Evolutionary conservation across 2,113 vertebrate species (phyloP).

Genomic region (Sinocyclocheilus anshuiensis): DNA sequence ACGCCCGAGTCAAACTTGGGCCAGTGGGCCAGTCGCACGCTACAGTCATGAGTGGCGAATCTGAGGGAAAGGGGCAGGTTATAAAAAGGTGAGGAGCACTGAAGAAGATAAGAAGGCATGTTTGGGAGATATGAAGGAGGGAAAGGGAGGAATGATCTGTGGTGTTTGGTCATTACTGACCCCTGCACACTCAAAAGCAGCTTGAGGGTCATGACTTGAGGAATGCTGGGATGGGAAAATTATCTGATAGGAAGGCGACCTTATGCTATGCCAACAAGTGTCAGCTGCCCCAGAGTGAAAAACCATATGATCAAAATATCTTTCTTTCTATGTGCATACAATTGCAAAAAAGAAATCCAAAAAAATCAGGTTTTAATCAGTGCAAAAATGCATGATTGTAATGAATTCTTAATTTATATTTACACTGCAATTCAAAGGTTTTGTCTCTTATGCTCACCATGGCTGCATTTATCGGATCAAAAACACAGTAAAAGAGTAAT

Average conservation of each 20-base stretch:
- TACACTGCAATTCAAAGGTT: neutral
- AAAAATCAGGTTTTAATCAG: neutral
- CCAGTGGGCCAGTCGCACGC: conserved; percentile 74
- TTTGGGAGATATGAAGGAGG: conserved; percentile 5
- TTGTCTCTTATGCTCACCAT: neutral
- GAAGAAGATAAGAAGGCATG: conserved; percentile 17
- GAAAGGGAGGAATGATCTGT: conserved; percentile 9
- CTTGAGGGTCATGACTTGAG: conserved; percentile 17
- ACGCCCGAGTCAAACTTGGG: conserved; percentile 72
- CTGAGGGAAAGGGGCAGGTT: conserved; percentile 23
- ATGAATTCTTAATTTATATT: neutral
- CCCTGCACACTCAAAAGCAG: conserved; percentile 14
- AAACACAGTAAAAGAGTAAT: neutral
- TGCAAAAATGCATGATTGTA: neutral
- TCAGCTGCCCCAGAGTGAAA: conserved; percentile 19
- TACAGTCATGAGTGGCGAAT: conserved; percentile 57
- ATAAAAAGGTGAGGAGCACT: conserved; percentile 27
- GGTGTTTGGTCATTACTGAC: conserved; percentile 20
- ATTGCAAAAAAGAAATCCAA: neutral
- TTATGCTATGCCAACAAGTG: conserved; percentile 4
- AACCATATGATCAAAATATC: neutral
- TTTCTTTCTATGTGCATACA: neutral
- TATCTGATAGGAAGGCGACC: neutral
- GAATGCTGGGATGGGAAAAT: conserved; percentile 23
- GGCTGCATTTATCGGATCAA: neutral